A percentile compares a stretch with the other conserved stretches of the same genome.
phyloP scores from a whole-genome alignment of 2,888 invertebrate species.

The Protophormia terraenovae region DNA sequence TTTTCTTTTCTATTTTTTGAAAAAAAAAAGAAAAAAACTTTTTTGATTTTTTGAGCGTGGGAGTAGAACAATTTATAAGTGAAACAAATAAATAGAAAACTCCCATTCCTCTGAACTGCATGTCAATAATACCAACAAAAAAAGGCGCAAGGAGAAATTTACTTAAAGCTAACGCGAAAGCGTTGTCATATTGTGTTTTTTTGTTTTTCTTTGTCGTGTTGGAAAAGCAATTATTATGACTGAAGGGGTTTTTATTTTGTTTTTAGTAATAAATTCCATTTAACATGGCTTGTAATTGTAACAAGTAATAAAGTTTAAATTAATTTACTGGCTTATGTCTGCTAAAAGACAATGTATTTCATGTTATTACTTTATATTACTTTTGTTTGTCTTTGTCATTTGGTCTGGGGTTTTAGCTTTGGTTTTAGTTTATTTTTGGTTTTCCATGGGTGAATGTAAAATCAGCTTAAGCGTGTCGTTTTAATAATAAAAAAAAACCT shows the following conservation, averaged over 20 bases:
- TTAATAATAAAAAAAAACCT: neutral
- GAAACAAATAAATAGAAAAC: constrained; percentile 37
- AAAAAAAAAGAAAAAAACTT: too few relatives aligned
- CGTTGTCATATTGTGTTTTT: neutral
- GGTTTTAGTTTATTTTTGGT: neutral
- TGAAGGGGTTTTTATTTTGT: constrained; percentile 45
- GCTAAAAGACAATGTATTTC: constrained; percentile 37
- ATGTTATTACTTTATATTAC: constrained; percentile 6
- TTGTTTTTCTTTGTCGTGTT: neutral
- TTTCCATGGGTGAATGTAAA: constrained; percentile 23
- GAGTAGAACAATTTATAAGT: constrained; percentile 57
- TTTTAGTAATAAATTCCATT: constrained; percentile 43
- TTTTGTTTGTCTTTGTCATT: neutral
- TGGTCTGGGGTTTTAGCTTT: neutral
- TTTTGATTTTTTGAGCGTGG: constrained; percentile 38
- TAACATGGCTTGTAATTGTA: constrained; percentile 66
- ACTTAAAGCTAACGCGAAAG: too few relatives aligned
- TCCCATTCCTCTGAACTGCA: constrained; percentile 33
- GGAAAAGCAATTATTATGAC: constrained; percentile 63
- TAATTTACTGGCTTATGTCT: constrained; percentile 61
- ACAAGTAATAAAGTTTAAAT: constrained; percentile 66
- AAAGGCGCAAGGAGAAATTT: constrained; percentile 31
- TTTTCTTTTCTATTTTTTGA: neutral
- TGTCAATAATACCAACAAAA: constrained; percentile 17
- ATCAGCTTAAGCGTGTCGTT: constrained; percentile 30